phyloP scores from a whole-genome alignment of 2,797 vertebrate genomes.

The Bovichtus variegatus region DNA sequence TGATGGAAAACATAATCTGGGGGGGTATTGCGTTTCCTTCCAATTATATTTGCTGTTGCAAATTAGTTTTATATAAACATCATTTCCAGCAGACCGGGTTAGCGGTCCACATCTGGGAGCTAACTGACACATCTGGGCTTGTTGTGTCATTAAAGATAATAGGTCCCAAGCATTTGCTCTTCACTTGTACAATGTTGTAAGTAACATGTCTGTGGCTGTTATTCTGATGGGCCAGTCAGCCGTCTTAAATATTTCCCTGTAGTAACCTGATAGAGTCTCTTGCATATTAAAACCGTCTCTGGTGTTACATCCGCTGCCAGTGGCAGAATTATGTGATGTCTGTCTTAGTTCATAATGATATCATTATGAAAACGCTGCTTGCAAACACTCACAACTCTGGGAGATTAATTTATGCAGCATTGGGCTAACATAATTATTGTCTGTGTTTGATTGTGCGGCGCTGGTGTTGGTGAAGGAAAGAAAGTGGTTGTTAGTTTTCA shows the following conservation, averaged over 20 bases:
- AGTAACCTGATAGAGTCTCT: conserved; percentile 14
- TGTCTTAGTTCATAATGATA: conserved; percentile 12
- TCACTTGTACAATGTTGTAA: not conserved
- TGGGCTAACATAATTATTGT: conserved; percentile 49
- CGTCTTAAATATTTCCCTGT: conserved; percentile 13
- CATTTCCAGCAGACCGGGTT: too few species aligned
- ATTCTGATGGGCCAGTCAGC: not conserved
- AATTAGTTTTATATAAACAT: not conserved
- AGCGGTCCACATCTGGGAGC: not conserved
- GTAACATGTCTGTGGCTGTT: not conserved
- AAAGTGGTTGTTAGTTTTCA: conserved; percentile 47
- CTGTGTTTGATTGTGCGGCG: conserved; percentile 52
- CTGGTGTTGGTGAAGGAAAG: conserved; percentile 6
- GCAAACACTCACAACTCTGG: conserved; percentile 43
- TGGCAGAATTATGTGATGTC: conserved; percentile 3
- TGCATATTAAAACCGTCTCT: conserved; percentile 7
- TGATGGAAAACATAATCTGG: not conserved
- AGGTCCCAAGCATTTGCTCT: not conserved
- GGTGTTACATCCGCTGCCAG: conserved; percentile 33
- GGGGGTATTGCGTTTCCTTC: not conserved
- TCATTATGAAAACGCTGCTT: conserved; percentile 10
- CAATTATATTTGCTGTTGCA: not conserved
- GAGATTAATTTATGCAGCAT: conserved; percentile 55
- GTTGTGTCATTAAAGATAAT: conserved; percentile 10
- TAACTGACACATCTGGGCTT: not conserved